Base-by-base conservation (phyloP, 2,113 vertebrate genomes). In the Anhinga anhinga region DNA sequence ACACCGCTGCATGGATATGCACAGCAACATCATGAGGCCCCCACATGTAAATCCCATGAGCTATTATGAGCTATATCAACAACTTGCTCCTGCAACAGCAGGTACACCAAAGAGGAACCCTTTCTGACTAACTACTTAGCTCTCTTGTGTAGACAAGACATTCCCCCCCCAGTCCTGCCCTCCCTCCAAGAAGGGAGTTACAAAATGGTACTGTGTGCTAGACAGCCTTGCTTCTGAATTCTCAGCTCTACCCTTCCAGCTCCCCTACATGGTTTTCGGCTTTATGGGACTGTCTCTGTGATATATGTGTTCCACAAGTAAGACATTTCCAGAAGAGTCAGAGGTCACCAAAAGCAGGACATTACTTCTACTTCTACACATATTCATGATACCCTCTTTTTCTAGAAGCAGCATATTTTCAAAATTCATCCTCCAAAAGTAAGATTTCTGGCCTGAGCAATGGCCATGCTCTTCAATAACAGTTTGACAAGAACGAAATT, bases 141-240 rank as follows among this genome's bases (percentile, higher is more conserved):
- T 76, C 18, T 42, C 36, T 34, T 22, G 11, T 20, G 34, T 4
- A 72, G 26, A 26, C 10, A 82, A 74, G 47, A 22, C 8, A 29
- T 7, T 11, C 42, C 11, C 14, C 8, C 1, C 2, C 13, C n/a
- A 16, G 26, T 8, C 49, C 7, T 4, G 6, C 18, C 13, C 36
- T 71, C 23, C n/a, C 49, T 69, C 50, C 47, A 50, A 73, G 36
- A 62, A 78, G 11, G 8, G 25, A 32, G 34, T 34, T 81, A 63
- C 30, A 25, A 47, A 61, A 69, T 16, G 22, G 50, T 26, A 30
- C 40, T 65, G 11, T 23, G 30, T 15, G 13, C 47, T 71, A 25
- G 29, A 30, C 25, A 50, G 30, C 22, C 58, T 78, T 61, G 55
- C 81, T 81, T 66, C 40, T 38, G 34, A 21, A 42, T 78, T 53